A percentile compares a stretch with the other conserved stretches of the same genome.
These are phyloP conservation scores for Hetaerina americana DNA, from an alignment of 1,140 invertebrate genomes.

Conservation along the genomic window DNA sequence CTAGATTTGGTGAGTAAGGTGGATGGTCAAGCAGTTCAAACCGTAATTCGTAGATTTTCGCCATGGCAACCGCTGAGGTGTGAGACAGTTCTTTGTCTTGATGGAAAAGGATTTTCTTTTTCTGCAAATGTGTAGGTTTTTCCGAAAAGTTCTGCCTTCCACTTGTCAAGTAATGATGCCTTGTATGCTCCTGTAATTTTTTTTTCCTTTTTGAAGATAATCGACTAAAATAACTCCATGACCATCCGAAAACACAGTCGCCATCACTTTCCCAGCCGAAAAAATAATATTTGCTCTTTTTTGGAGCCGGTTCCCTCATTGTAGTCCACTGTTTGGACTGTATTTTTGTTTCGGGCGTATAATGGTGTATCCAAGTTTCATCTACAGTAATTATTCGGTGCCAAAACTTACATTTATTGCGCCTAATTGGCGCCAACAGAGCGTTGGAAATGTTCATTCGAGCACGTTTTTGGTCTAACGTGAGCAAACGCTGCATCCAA, in stretches of 20 bases:
- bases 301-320: not conserved
- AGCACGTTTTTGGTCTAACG: slow-evolving; percentile 5
- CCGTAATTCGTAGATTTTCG: slow-evolving; percentile 24
- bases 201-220: slow-evolving; percentile 31
- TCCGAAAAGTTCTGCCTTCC: slow-evolving; percentile 21
- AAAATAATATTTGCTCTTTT: too few relatives aligned
- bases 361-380: slow-evolving; percentile 5
- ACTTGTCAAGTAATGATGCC: slow-evolving; percentile 25
- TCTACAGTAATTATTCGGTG: slow-evolving; percentile 1
- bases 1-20: slow-evolving; percentile 31
- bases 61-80: slow-evolving; percentile 17
- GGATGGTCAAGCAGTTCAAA: slow-evolving; percentile 32
- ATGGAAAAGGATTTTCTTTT: slow-evolving; percentile 27
- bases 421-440: slow-evolving; percentile 15
- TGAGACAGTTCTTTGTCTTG: slow-evolving; percentile 25
- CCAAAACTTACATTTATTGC: not conserved
- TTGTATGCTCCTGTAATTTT: slow-evolving; percentile 25
- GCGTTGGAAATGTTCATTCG: slow-evolving; percentile 11
- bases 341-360: not conserved
- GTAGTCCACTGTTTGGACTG: not conserved
- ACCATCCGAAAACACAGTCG: slow-evolving; percentile 25
- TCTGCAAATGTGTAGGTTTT: slow-evolving; percentile 23
- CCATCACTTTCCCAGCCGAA: slow-evolving; percentile 26
- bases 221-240: slow-evolving; percentile 27
- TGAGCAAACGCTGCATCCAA: slow-evolving; percentile 13